These are phyloP conservation scores for Diabrotica undecimpunctata DNA, from an alignment of 1,140 invertebrate genomes.

Conservation along the genomic window DNA sequence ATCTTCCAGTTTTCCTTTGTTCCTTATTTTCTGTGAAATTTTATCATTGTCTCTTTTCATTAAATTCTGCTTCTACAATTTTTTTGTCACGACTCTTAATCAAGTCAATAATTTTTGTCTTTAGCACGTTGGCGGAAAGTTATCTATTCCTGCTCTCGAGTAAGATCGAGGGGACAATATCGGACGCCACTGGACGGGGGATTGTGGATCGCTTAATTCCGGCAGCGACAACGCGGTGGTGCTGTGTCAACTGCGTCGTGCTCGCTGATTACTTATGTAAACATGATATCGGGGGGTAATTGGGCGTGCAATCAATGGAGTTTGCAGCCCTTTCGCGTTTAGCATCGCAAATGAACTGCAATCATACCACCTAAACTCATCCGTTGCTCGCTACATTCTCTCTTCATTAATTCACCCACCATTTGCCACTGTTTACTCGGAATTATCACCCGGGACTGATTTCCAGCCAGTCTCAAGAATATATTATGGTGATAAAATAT, in stretches of 20 bases:
- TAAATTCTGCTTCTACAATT: no score
- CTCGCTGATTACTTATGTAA: constrained; percentile 47
- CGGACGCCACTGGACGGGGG: neutral
- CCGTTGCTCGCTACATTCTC: constrained; percentile 8
- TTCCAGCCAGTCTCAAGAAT: neutral
- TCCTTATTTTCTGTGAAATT: no score
- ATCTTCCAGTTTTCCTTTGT: no score
- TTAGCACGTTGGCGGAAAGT: no score
- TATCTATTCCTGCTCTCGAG: no score
- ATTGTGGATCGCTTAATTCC: constrained; percentile 29
- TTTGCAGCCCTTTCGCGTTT: constrained; percentile 26
- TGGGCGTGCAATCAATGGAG: constrained; percentile 47
- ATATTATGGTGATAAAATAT: neutral
- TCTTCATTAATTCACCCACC: constrained; percentile 18
- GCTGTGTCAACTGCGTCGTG: constrained; percentile 39
- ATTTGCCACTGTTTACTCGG: constrained; percentile 17
- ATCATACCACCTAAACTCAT: constrained; percentile 19
- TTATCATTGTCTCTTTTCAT: no score
- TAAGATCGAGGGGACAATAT: no score
- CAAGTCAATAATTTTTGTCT: no score
- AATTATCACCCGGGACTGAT: constrained; percentile 7
- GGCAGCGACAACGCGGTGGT: constrained; percentile 16
- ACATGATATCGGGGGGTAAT: constrained; percentile 48
- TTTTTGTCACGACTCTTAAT: no score
- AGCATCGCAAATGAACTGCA: constrained; percentile 25